phyloP scores from a whole-genome alignment of 2,113 vertebrate genomes.

The Rhinolophus sinicus region DNA sequence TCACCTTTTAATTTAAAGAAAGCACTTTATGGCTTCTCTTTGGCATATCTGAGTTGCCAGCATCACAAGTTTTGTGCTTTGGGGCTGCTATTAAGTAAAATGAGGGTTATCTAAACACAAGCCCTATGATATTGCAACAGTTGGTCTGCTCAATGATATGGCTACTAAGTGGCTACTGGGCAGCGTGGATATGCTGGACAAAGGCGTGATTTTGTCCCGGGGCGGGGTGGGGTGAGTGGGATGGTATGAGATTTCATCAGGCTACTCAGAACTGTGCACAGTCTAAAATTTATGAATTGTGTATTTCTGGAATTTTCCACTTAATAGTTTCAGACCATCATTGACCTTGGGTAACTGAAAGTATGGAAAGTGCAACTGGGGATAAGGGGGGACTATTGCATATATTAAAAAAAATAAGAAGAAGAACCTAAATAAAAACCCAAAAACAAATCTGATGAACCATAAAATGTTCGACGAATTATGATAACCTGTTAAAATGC shows the following conservation, averaged over 20 bases:
- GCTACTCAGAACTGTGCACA: neutral
- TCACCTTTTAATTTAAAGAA: neutral
- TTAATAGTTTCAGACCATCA: neutral
- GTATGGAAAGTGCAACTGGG: neutral
- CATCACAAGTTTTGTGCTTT: too few species aligned
- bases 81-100: too few species aligned
- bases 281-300: neutral
- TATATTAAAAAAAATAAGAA: too few species aligned
- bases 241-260: neutral
- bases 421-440: neutral
- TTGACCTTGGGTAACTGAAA: neutral
- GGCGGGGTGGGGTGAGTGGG: neutral
- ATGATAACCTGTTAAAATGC: neutral
- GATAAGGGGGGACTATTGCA: neutral
- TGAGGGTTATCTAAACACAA: too few species aligned
- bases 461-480: neutral
- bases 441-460: neutral
- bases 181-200: neutral
- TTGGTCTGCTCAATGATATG: too few species aligned
- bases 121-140: too few species aligned
- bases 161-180: too few species aligned
- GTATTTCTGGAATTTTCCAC: neutral
- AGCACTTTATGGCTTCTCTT: neutral
- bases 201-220: neutral
- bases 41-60: neutral